These are phyloP conservation scores for Ctenopoma kingsleyae DNA, from an alignment of 2,797 vertebrate genomes.

Conservation along the genomic window DNA sequence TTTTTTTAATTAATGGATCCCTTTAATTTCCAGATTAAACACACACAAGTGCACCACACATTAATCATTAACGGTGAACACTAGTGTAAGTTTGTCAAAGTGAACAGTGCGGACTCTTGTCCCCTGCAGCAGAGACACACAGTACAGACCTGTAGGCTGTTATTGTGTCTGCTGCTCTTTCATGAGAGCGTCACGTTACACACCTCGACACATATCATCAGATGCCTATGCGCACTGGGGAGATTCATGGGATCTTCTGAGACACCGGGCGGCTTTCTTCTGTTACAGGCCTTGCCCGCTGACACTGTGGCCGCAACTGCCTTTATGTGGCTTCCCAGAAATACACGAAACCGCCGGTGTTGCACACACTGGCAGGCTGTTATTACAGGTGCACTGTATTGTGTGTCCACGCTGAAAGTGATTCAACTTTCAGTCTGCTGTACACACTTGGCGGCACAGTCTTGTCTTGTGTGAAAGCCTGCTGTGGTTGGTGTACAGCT, in stretches of 20 bases:
- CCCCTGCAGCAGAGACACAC: slow-evolving; percentile 47
- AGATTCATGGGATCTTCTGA: slow-evolving; percentile 56
- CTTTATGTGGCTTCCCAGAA: slow-evolving; percentile 72
- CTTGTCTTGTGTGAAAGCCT: slow-evolving; percentile 20
- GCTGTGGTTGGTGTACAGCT: slow-evolving; percentile 13
- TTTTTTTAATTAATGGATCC: slow-evolving; percentile 4
- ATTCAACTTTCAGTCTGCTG: slow-evolving; percentile 56
- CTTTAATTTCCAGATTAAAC: slow-evolving; percentile 24
- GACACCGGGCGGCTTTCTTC: slow-evolving; percentile 54
- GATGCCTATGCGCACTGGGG: slow-evolving; percentile 53
- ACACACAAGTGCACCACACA: slow-evolving; percentile 5
- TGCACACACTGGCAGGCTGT: slow-evolving; percentile 63
- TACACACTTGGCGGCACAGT: slow-evolving; percentile 32
- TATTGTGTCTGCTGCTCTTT: slow-evolving; percentile 80
- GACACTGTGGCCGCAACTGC: slow-evolving; percentile 44
- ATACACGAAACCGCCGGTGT: slow-evolving; percentile 47
- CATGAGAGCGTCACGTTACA: slow-evolving; percentile 71
- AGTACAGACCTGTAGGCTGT: slow-evolving; percentile 54
- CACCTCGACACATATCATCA: slow-evolving; percentile 73
- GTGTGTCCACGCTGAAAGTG: slow-evolving; percentile 65
- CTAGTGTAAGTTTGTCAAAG: slow-evolving; percentile 65
- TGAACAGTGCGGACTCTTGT: slow-evolving; percentile 67
- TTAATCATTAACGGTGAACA: slow-evolving; percentile 68
- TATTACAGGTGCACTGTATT: slow-evolving; percentile 75
- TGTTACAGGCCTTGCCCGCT: slow-evolving; percentile 57